Conservation (phyloP, 2,888 invertebrate genomes). For the Hemithea aestivaria region DNA sequence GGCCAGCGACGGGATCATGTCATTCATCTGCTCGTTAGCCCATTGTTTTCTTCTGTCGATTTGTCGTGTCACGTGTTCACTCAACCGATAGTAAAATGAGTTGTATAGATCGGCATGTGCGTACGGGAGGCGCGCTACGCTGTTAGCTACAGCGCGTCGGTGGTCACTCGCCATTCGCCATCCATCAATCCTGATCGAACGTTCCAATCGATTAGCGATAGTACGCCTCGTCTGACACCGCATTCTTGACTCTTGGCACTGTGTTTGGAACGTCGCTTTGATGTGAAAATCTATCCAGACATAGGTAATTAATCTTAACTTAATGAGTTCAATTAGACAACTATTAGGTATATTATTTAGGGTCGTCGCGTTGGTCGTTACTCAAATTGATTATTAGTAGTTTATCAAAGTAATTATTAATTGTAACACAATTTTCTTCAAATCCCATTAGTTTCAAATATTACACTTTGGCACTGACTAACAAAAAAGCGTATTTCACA, state of each 20-base stretch:
- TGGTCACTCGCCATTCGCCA: constrained; percentile 59
- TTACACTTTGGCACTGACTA: no score
- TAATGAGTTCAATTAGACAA: no score
- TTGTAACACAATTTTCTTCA: no score
- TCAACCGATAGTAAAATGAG: constrained; percentile 64
- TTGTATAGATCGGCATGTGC: constrained; percentile 48
- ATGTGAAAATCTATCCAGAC: constrained; percentile 18
- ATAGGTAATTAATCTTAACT: constrained; percentile 14
- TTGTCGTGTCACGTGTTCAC: constrained; percentile 56
- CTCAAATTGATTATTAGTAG: no score
- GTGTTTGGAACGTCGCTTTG: constrained; percentile 41
- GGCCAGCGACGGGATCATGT: constrained; percentile 56
- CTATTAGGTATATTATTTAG: no score
- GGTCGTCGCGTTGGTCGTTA: no score
- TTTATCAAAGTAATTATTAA: no score
- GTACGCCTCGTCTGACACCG: constrained; percentile 45
- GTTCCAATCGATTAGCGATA: constrained; percentile 63
- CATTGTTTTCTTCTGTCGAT: constrained; percentile 72
- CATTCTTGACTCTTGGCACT: constrained; percentile 52
- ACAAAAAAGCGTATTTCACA: no score
- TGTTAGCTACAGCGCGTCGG: constrained; percentile 44
- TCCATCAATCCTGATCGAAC: constrained; percentile 70
- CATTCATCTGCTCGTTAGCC: constrained; percentile 75
- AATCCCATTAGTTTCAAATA: no score
- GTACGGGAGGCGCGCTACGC: constrained; percentile 49